phyloP scores from a whole-genome alignment of 2,797 vertebrate species.

The Cynopterus sphinx region DNA sequence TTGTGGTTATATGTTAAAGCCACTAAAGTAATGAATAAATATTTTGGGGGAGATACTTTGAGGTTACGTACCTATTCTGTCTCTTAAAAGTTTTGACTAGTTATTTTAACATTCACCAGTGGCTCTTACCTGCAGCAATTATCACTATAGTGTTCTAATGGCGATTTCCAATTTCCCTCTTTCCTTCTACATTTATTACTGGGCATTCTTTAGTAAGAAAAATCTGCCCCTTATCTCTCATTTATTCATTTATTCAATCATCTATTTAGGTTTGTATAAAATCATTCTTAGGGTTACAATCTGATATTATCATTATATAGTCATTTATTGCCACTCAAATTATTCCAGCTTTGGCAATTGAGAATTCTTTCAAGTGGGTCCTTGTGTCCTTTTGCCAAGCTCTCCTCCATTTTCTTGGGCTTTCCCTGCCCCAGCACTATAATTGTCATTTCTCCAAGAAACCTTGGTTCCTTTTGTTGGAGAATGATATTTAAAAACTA shows the following conservation, averaged over 20 bases:
- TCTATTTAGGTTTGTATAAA: neutral
- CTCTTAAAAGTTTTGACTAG: neutral
- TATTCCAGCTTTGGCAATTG: neutral
- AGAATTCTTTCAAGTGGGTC: neutral
- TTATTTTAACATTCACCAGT: neutral
- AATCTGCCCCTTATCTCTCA: neutral
- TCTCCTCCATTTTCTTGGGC: neutral
- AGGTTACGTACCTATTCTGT: neutral
- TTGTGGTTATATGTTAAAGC: neutral
- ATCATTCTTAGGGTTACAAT: neutral
- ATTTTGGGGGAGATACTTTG: neutral
- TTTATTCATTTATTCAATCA: neutral
- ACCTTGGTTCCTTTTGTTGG: neutral
- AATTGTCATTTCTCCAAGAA: neutral
- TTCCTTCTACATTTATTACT: neutral
- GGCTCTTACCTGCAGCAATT: neutral
- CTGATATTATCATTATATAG: neutral
- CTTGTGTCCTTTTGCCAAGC: neutral
- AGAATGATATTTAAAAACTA: neutral
- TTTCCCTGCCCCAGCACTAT: neutral
- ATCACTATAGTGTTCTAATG: neutral
- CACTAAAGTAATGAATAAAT: neutral
- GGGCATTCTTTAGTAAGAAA: neutral
- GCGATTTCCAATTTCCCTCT: neutral
- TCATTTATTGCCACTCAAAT: neutral